phyloP scores from a whole-genome alignment of 2,888 invertebrate genomes.

The Ramazzottius varieornatus region DNA sequence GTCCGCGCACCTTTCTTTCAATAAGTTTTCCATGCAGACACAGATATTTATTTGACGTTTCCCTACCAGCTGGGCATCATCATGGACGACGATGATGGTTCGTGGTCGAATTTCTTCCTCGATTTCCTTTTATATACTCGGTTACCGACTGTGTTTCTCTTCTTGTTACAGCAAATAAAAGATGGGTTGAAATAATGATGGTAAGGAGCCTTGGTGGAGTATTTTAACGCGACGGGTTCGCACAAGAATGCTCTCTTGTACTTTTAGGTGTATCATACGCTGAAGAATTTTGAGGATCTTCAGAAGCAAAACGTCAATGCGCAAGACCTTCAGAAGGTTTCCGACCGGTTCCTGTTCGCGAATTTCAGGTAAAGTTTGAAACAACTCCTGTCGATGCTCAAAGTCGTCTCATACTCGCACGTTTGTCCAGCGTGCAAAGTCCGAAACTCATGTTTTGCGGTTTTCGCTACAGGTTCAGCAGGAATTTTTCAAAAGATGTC shows the following conservation, averaged over 20 bases:
- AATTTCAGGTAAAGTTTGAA: not conserved
- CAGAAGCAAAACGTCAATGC: not conserved
- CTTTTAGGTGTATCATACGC: not conserved
- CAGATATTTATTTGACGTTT: not conserved
- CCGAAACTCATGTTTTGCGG: too few relatives aligned
- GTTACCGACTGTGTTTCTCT: not conserved
- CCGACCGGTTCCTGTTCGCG: not conserved
- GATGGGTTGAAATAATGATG: not conserved
- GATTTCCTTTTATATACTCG: too few relatives aligned
- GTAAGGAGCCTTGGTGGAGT: too few relatives aligned
- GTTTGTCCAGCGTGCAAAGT: too few relatives aligned
- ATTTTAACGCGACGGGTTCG: too few relatives aligned
- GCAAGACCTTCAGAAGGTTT: not conserved
- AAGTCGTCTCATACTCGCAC: not conserved
- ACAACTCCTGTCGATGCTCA: not conserved
- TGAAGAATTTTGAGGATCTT: not conserved
- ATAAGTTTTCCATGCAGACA: too few relatives aligned
- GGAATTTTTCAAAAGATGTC: not conserved
- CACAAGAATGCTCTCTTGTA: too few relatives aligned
- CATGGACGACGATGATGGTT: not conserved
- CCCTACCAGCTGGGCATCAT: not conserved
- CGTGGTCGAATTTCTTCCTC: not conserved
- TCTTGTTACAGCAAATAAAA: not conserved
- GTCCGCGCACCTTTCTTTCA: too few relatives aligned
- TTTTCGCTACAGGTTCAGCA: not conserved